Evolutionary conservation across 2,113 vertebrate genomes (phyloP), one percentile per base, ranked within the genome.

Genomic region (Amblyornis subalaris): DNA sequence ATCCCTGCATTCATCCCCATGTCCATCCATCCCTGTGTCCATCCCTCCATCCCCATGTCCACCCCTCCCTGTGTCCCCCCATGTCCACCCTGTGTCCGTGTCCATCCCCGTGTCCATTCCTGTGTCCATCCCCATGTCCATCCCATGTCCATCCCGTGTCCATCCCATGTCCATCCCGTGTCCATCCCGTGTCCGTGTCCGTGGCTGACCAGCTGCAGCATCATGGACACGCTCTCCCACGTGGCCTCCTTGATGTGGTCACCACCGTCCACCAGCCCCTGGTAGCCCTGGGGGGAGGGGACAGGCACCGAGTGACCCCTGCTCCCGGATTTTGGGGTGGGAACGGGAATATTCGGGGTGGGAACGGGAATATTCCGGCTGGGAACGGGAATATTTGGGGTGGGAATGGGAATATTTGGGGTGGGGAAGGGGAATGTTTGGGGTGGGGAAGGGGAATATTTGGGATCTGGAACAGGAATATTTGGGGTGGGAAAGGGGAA

Each of bases 311-410:
- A 26, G 14, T 33, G 36, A 19, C 24, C 4, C 24, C 25, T 35
- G 35, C 35, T 12, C 45, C 66, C 55, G 10, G 9, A 20, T 13
- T 35, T 44, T 2, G 3, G 7, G 25, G 10, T 3, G 54, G 31
- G 24, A 21, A 14, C 4, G 24, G 45, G 36, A 5, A 21, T 44
- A 44, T 51, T 45, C 19, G 44, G 17, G 44, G 44, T 23, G 19
- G 47, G 21, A 24, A 24, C 26, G 26, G 14, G 33, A 36, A 55
- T 38, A 1, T 0, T 1, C n/a, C n/a, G n/a, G n/a, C n/a, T 3
- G 54, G 31, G 24, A 21, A 14, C 4, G 24, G 45, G 36, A 5
- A 21, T 44, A 44, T 51, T 45, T 18, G 44, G 17, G 44, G 44
- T 23, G 19, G 47, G 21, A 24, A 24, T 26, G 26, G 14, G 33